Conservation (phyloP, 1,140 invertebrate species). For the Pachypeltis micranthus region DNA sequence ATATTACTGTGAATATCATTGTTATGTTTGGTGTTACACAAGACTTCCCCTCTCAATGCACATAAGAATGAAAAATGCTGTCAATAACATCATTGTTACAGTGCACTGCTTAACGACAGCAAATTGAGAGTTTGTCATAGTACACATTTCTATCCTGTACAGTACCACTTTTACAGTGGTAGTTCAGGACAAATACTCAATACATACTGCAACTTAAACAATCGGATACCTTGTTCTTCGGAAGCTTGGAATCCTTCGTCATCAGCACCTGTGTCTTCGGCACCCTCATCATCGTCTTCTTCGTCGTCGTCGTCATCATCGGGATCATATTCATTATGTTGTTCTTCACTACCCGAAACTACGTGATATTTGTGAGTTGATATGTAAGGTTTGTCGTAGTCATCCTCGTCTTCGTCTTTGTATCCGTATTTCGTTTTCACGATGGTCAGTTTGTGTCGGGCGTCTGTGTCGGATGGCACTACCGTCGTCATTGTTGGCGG, state of each 20-base stretch:
- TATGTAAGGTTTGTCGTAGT: constrained; percentile 12
- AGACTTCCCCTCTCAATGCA: too few species aligned
- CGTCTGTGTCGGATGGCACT: constrained; percentile 4
- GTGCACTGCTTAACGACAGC: too few species aligned
- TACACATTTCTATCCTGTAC: too few species aligned
- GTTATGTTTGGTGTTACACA: too few species aligned
- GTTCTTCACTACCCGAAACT: constrained; percentile 32
- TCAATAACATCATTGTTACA: too few species aligned
- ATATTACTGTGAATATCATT: too few species aligned
- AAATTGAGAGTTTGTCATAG: too few species aligned
- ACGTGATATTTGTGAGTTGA: constrained; percentile 31
- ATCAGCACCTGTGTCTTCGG: constrained; percentile 16
- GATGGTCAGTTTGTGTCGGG: background rate
- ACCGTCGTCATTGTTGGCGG: background rate
- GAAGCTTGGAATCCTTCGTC: constrained; percentile 8
- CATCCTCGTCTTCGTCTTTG: constrained; percentile 29
- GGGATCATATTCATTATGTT: constrained; percentile 31
- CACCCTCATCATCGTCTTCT: constrained; percentile 27
- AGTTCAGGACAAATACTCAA: too few species aligned
- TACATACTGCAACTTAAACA: too few species aligned
- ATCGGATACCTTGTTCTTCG: background rate
- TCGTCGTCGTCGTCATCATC: constrained; percentile 27
- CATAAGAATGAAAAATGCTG: too few species aligned
- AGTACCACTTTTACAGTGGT: too few species aligned
- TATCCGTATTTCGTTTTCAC: constrained; percentile 22